These are phyloP conservation scores for Oxycera nigricornis DNA, from an alignment of 2,888 invertebrate genomes.

Conservation along the genomic window DNA sequence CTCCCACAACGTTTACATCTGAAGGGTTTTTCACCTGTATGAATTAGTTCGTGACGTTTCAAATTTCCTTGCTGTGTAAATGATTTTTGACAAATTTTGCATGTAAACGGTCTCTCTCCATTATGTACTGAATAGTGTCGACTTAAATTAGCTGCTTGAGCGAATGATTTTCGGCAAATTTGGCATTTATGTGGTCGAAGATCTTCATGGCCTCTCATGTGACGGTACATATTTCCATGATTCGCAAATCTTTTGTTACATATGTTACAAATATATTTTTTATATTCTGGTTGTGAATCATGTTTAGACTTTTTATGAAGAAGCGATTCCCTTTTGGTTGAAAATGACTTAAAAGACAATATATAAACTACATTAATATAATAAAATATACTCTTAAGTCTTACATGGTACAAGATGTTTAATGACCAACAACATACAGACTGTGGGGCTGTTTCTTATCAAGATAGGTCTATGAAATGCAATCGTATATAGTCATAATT, in stretches of 20 bases:
- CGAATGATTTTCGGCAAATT: conserved; percentile 59
- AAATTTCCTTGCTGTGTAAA: conserved; percentile 61
- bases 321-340: conserved; percentile 59
- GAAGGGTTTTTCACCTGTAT: conserved; percentile 61
- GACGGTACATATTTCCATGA: conserved; percentile 60
- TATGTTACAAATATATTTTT: conserved; percentile 58
- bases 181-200: conserved; percentile 58
- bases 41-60: conserved; percentile 60
- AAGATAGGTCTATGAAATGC: no score
- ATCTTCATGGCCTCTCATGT: conserved; percentile 61
- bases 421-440: no score
- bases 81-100: conserved; percentile 58
- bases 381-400: no score
- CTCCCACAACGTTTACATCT: conserved; percentile 60
- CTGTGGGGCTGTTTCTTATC: no score
- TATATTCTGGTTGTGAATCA: conserved; percentile 55
- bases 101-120: conserved; percentile 59
- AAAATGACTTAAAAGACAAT: conserved; percentile 57
- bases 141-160: conserved; percentile 58
- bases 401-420: no score
- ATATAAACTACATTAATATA: no score
- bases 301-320: conserved; percentile 60
- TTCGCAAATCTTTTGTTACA: conserved; percentile 60
- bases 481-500: no score
- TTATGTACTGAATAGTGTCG: conserved; percentile 60